Evolutionary conservation across 1,140 invertebrate species (phyloP), one percentile per base, ranked within the genome.

Genomic region (Medauroidea extradentata): DNA sequence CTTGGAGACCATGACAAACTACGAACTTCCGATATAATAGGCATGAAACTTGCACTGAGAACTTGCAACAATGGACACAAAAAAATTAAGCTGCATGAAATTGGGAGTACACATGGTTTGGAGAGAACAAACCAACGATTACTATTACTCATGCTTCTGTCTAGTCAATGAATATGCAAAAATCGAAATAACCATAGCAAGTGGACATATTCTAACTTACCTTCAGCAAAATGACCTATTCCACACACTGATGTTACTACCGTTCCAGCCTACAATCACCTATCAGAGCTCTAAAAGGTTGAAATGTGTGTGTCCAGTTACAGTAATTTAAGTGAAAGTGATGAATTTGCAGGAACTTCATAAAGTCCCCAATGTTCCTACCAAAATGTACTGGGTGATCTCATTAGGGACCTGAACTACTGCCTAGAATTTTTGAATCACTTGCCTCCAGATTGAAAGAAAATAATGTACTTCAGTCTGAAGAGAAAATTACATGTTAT

Each of bases 91-190:
- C 9, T 24, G 48, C 7, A 8, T 50, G 7, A 50, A 23, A 19
- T 23, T 50, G 8, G 18, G 48, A 3, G 48, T 16, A 2, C 48
- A 8, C 8, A 50, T 50, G 48, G 23, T 59, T 1, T 43, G n/a
- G n/a, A 16, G 18, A n/a, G 14, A 34, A 38, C 42, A 21, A 23
- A 19, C 13, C 18, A 16, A 66, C 52, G 63, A 71, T 60, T 27
- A 39, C 16, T 54, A 65, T 29, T 65, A 71, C 51, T 71, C 61
- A 51, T 71, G 63, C 51, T 71, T 72, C 48, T 71, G 68, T 50
- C 54, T 67, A 19, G 59, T 61, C 2, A 67, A 67, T 58, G 49
- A 46, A 53, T 44, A 53, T 42, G 65, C 62, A 64, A 69, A 62
- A 52, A 69, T 53, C 11, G 9, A 52, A 62, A 21, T 70, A n/a